phyloP scores from a whole-genome alignment of 2,888 invertebrate genomes.

The Chrysodeixis includens region DNA sequence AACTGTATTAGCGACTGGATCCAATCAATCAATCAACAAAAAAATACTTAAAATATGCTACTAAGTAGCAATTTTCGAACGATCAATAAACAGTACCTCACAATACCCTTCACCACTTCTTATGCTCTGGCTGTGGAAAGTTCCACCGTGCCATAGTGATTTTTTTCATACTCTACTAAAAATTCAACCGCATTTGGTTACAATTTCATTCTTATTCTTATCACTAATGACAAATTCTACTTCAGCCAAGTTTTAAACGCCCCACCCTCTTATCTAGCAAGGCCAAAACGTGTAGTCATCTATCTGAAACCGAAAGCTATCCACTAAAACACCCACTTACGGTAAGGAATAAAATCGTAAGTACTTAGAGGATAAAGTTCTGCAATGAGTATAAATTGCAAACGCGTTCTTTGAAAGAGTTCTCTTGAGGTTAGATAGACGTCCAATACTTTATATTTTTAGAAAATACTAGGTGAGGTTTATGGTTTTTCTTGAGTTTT shows the following conservation, averaged over 20 bases:
- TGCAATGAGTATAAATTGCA: constrained; percentile 48
- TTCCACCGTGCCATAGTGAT: too few species aligned
- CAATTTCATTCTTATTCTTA: too few species aligned
- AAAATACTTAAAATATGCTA: too few species aligned
- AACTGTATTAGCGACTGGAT: too few species aligned
- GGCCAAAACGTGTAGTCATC: background rate
- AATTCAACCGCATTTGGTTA: too few species aligned
- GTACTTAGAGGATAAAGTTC: constrained; percentile 36
- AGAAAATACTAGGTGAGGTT: constrained; percentile 4
- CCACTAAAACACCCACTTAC: constrained; percentile 1
- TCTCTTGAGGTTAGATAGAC: constrained; percentile 35
- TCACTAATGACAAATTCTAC: background rate
- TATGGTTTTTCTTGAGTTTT: too few species aligned
- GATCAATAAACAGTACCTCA: too few species aligned
- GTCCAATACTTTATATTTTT: constrained; percentile 43
- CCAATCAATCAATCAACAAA: too few species aligned
- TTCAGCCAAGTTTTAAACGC: background rate
- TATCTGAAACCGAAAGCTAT: background rate
- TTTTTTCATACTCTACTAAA: too few species aligned
- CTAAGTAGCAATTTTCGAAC: too few species aligned
- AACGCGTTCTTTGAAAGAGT: constrained; percentile 28
- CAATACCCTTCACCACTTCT: too few species aligned
- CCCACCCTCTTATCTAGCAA: background rate
- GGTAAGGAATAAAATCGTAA: constrained; percentile 31
- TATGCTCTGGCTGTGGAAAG: too few species aligned